Conservation (phyloP, 2,888 invertebrate species). For the Cryptophagus acutangulus region DNA sequence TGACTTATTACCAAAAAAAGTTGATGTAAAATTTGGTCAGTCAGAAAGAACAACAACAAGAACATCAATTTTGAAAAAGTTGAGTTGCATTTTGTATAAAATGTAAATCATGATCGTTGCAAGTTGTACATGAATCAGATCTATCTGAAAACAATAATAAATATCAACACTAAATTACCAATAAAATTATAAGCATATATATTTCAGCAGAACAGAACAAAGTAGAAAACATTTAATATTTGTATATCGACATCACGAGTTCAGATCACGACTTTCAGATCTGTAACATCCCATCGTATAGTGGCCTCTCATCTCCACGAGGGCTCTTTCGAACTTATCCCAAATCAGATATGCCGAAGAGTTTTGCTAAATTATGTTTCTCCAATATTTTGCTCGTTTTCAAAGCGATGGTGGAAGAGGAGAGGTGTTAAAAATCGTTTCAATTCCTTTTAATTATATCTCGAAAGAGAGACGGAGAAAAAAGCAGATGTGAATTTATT, state of each 20-base stretch:
- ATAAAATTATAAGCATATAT: constrained; percentile 46
- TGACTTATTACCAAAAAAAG: too few species aligned
- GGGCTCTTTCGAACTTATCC: background rate
- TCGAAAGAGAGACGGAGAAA: background rate
- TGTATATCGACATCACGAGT: constrained; percentile 47
- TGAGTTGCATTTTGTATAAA: too few species aligned
- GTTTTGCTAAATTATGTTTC: too few species aligned
- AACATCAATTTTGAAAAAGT: too few species aligned
- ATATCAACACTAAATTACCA: constrained; percentile 43
- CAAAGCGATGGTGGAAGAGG: background rate
- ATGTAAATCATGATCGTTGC: constrained; percentile 31
- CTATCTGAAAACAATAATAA: constrained; percentile 36
- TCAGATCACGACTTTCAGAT: constrained; percentile 37
- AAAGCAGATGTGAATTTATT: constrained; percentile 8
- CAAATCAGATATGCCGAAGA: background rate
- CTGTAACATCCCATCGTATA: constrained; percentile 26
- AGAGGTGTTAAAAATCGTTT: background rate
- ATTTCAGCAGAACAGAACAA: constrained; percentile 42
- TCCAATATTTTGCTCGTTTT: too few species aligned
- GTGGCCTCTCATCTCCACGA: background rate
- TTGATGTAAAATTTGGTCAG: too few species aligned
- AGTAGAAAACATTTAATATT: constrained; percentile 47
- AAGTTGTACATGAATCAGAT: constrained; percentile 35
- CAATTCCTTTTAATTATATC: background rate
- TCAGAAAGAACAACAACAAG: too few species aligned